Evolutionary conservation across 2,797 vertebrate species (phyloP), one percentile per base, ranked within the genome.

Genomic region (Oceanodroma leucorhoa): DNA sequence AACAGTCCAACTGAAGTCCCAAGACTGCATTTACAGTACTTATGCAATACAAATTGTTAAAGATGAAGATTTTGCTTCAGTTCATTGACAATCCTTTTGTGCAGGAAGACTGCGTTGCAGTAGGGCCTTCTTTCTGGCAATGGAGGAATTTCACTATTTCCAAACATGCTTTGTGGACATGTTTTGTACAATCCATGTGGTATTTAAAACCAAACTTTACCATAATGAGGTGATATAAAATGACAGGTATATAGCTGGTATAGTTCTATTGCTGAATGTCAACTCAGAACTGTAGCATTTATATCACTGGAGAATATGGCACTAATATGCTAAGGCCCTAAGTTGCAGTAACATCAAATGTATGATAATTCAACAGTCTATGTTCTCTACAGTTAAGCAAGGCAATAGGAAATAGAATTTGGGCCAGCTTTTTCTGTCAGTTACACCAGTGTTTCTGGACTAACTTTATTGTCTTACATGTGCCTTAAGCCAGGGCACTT

Each of bases 131-230:
- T n/a, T 51, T 30, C 51, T 92, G 26, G 24, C 36, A 22, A 0
- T 19, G 21, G 13, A 67, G 20, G 46, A 83, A 66, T 80, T 71
- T 17, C 11, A 16, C 3, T 22, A 14, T 78, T 85, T 58, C 54
- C 75, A 53, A 53, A n/a, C 0, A 0, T 21, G 10, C 4, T 71
- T 27, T 48, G 23, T 55, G 22, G 24, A 19, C 1, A 0, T 20
- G 43, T 26, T 85, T 92, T 27, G 3, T 57, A 17, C 10, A 36
- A 32, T 64, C 45, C 2, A 8, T 13, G 21, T 10, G 13, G 16
- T 26, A 45, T 87, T 90, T 72, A n/a, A 77, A 92, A 93, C 20
- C 4, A 12, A 19, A 27, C 54, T 50, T 75, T 38, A 48, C 15
- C 26, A 36, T 69, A 72, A 51, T 45, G 29, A 46, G 20, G 15